These are phyloP conservation scores for Rattus rattus DNA, from an alignment of 2,113 vertebrate genomes.

Conservation along the genomic window DNA sequence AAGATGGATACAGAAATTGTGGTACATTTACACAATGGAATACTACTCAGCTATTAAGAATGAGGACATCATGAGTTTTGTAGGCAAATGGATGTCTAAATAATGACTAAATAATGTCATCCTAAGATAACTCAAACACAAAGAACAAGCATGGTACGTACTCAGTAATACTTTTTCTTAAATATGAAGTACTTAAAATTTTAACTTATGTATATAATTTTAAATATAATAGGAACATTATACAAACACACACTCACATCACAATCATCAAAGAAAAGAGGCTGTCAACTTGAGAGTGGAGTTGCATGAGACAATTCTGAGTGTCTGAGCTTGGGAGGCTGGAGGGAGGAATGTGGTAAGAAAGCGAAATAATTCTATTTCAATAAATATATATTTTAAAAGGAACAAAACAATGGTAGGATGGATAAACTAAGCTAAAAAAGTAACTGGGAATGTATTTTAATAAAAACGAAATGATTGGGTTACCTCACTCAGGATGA, in stretches of 20 bases:
- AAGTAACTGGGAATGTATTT: neutral
- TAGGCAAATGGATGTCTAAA: too few relatives aligned
- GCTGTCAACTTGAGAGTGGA: neutral
- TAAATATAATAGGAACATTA: neutral
- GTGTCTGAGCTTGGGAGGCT: neutral
- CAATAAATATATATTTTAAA: neutral
- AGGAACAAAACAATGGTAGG: neutral
- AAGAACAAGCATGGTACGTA: too few relatives aligned
- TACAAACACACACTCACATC: neutral
- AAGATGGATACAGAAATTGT: too few relatives aligned
- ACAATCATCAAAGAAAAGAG: neutral
- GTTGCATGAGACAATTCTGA: neutral
- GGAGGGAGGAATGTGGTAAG: rapidly evolving
- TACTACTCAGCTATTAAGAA: too few relatives aligned
- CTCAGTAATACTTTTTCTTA: too few relatives aligned
- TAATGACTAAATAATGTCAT: too few relatives aligned
- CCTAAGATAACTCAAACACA: too few relatives aligned
- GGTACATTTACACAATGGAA: too few relatives aligned
- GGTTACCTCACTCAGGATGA: too few relatives aligned
- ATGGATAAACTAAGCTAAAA: neutral
- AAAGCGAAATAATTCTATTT: neutral
- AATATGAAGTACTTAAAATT: neutral
- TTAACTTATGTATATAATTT: neutral
- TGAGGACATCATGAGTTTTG: too few relatives aligned
- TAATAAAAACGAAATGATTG: neutral